These are phyloP conservation scores for Phyllotis vaccarum DNA, from an alignment of 2,797 vertebrate genomes.

Conservation along the genomic window DNA sequence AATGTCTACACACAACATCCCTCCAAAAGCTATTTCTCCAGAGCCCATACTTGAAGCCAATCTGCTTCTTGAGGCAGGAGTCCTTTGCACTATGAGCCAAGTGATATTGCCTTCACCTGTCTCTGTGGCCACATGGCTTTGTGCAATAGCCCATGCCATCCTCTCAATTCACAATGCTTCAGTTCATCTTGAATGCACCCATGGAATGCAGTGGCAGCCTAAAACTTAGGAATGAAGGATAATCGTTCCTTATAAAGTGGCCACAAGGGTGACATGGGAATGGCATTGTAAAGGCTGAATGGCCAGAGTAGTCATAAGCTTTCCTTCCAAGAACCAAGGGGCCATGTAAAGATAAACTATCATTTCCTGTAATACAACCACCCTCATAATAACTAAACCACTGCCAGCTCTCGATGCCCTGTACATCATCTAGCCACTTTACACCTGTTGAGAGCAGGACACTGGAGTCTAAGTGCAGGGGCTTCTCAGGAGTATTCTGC, in stretches of 20 bases:
- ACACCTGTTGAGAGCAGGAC: background rate
- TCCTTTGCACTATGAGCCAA: rapidly evolving
- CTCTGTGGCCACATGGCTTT: background rate
- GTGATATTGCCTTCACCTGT: rapidly evolving
- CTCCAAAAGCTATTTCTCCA: background rate
- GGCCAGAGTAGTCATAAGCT: background rate
- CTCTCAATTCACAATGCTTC: background rate
- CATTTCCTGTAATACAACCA: background rate
- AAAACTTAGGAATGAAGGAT: background rate
- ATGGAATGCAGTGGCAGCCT: background rate
- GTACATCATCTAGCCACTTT: background rate
- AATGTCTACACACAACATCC: too few species aligned
- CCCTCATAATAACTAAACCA: background rate
- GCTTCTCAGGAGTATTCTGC: background rate
- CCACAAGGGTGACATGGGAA: background rate
- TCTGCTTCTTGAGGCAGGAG: background rate
- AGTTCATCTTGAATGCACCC: background rate
- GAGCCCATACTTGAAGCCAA: background rate
- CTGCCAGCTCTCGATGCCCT: background rate
- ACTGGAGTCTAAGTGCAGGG: background rate
- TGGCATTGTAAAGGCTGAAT: background rate
- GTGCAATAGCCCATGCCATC: too few species aligned
- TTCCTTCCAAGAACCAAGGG: conserved; percentile 6
- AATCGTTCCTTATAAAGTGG: background rate
- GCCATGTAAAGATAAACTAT: background rate